Evolutionary conservation across 2,888 invertebrate species (phyloP), one percentile per base, ranked within the genome.

Genomic region (Phengaris arion): DNA sequence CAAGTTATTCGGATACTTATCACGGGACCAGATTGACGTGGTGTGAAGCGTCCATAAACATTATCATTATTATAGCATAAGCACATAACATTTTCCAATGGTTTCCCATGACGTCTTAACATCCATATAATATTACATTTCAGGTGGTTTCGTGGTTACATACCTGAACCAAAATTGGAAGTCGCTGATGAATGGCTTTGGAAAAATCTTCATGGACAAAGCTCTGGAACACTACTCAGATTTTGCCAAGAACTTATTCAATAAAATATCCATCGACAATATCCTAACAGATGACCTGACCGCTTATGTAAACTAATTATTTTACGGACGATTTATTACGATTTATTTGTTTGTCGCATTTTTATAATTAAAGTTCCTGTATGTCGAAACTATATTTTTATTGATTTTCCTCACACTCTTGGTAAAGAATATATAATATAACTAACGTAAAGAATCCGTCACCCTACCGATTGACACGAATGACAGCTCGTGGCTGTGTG

Each of bases 121-220:
- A 35, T 35, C 4, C 35, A 4, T 35, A 35, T 51, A 57, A 46
- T 57, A 72, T 69, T 59, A 15, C 55, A 54, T 83, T 81, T 12
- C 85, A 89, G 88, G 86, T 78, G 79, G 80, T 35, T 8, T 81
- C 4, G 79, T 86, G 15, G 70, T 82, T 2, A 68, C 73, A 1
- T 76, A 85, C 0, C 6, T 88, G 70, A 88, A 88, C 75, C 76
- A 85, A 5, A 86, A 87, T 75, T 87, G 84, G 84, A 83, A 77
- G 69, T 3, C 74, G 0, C 3, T 87, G 0, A 54, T 86, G 48
- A 10, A 79, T 2, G 51, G 81, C 1, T 82, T 84, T 12, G 85
- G 85, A 10, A 79, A 79, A 55, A 35, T 79, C 2, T 78, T 85
- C 74, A 54, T 84, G 15, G 82, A 84, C 2, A 79, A 81, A 59